These are phyloP conservation scores for Malurus alboscapulatus DNA, from an alignment of 2,113 vertebrate species.

Conservation along the genomic window DNA sequence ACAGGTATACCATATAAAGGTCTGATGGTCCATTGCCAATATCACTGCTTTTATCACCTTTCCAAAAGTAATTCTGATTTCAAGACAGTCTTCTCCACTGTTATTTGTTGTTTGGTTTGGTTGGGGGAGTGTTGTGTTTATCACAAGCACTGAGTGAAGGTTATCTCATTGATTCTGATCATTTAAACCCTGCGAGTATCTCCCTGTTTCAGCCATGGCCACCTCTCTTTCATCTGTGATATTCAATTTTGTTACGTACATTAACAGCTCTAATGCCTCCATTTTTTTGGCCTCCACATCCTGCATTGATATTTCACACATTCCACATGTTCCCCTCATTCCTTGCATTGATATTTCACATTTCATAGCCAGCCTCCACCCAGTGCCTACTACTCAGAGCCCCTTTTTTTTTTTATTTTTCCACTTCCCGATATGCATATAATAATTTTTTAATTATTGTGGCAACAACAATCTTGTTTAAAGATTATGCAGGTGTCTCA, in stretches of 20 bases:
- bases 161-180: background rate
- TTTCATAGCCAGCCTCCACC: background rate
- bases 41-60: background rate
- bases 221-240: background rate
- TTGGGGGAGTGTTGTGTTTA: background rate
- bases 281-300: background rate
- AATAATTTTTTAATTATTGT: background rate
- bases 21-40: background rate
- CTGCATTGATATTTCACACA: background rate
- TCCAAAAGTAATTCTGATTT: background rate
- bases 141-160: background rate
- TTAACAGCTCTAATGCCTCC: background rate
- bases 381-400: background rate
- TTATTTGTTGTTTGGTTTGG: background rate
- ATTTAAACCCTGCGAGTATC: background rate
- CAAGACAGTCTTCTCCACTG: background rate
- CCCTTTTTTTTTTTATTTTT: background rate
- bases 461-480: background rate
- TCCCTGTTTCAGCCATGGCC: background rate
- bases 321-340: background rate
- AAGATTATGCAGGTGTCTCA: background rate
- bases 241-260: background rate
- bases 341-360: accelerated
- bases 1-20: background rate
- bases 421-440: background rate